A percentile compares a stretch with the other conserved stretches of the same genome.
These are phyloP conservation scores for Stegophylla sp. DNA, from an alignment of 2,888 invertebrate species.

Conservation along the genomic window DNA sequence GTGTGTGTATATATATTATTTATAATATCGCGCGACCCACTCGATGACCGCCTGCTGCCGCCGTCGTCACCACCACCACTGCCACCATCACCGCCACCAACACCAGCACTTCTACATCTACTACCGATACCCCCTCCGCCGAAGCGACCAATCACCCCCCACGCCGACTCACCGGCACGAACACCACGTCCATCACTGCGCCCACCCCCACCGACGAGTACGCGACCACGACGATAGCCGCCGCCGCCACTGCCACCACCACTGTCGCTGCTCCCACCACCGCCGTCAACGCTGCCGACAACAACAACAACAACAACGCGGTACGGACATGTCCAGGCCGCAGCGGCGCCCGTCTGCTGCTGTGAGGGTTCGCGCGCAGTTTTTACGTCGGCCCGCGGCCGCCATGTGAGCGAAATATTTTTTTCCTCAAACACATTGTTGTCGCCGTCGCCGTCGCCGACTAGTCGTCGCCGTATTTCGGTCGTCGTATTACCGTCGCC, in stretches of 20 bases:
- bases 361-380: slow-evolving; percentile 56
- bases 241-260: neutral
- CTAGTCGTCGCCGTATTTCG: neutral
- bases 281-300: neutral
- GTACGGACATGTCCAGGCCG: slow-evolving; percentile 49
- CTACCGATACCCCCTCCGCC: neutral
- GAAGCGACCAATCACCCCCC: neutral
- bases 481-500: slow-evolving; percentile 3
- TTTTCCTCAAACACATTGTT: slow-evolving; percentile 23
- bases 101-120: neutral
- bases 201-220: neutral
- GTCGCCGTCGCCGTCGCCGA: slow-evolving; percentile 25
- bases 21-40: slow-evolving; percentile 19
- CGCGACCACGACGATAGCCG: neutral
- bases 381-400: slow-evolving; percentile 52
- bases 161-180: neutral
- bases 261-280: neutral
- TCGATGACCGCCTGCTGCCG: slow-evolving; percentile 43
- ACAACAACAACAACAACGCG: slow-evolving; percentile 43
- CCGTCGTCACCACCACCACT: neutral
- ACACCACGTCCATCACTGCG: neutral
- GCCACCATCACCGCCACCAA: neutral
- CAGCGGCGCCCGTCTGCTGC: slow-evolving; percentile 57
- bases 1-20: neutral
- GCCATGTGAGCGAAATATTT: slow-evolving; percentile 56